A percentile compares a stretch with the other conserved stretches of the same genome.
phyloP scores from a whole-genome alignment of 2,888 invertebrate species.

The Octonoba sinensis region DNA sequence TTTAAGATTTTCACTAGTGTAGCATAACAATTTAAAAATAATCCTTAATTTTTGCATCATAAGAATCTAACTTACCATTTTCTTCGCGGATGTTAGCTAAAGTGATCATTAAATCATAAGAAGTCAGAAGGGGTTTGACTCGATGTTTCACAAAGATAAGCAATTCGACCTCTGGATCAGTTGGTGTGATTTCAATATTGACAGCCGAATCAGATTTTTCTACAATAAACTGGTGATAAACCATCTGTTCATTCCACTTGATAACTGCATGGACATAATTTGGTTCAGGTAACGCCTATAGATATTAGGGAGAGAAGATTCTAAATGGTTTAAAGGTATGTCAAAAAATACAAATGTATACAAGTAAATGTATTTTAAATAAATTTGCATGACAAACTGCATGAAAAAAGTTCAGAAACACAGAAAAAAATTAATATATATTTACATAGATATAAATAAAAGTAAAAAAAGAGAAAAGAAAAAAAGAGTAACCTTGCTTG shows the following conservation, averaged over 20 bases:
- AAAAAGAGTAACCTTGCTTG: too few relatives aligned
- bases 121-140: slow-evolving; percentile 65
- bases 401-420: neutral
- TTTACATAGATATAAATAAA: too few relatives aligned
- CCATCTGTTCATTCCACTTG: slow-evolving; percentile 67
- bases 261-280: slow-evolving; percentile 65
- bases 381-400: neutral
- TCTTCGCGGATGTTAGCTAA: slow-evolving; percentile 60
- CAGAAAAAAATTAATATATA: too few relatives aligned
- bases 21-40: too few relatives aligned
- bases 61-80: slow-evolving; percentile 52
- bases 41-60: too few relatives aligned
- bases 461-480: too few relatives aligned
- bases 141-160: slow-evolving; percentile 66
- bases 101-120: slow-evolving; percentile 66
- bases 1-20: too few relatives aligned
- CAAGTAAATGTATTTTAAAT: neutral
- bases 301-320: neutral
- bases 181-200: slow-evolving; percentile 67
- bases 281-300: slow-evolving; percentile 64
- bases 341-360: neutral
- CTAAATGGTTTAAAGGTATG: neutral
- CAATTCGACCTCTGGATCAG: slow-evolving; percentile 64
- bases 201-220: slow-evolving; percentile 67
- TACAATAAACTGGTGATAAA: slow-evolving; percentile 68